Evolutionary conservation across 2,113 vertebrate genomes (phyloP), one percentile per base, ranked within the genome.

Genomic region (Atherinomorus stipes): DNA sequence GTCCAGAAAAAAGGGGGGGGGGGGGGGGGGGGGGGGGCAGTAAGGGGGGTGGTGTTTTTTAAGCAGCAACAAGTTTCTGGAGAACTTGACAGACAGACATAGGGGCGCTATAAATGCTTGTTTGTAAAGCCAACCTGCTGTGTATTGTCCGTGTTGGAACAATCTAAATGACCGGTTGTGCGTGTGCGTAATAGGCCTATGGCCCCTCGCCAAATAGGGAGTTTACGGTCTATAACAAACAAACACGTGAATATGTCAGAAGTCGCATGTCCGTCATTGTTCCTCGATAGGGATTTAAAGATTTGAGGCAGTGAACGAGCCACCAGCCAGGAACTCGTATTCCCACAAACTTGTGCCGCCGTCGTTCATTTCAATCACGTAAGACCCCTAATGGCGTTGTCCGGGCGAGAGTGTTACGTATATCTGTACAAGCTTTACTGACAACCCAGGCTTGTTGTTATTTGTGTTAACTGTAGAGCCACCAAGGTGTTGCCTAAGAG

Each of bases 401-500:
- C 93, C 93, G 92, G 94, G 94, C 92, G 92, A 94, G 94, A 93
- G 93, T 94, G 93, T 94, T 96, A 95, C 95, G 93, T 95, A 95
- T 94, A 95, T 95, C 93, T 95, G 93, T 93, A 94, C 81, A 83
- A 86, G 94, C 94, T 96, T 94, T 93, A 87, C 90, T 89, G 92
- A 89, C 89, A 94, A 93, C 90, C 92, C 91, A 78, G 93, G 89
- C 87, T 94, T 94, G 92, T 95, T 91, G 94, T 95, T 95, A 94
- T 95, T 93, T 95, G 94, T 95, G 81, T 86, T 91, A 91, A 91
- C 80, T 78, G 88, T 90, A 75, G 93, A 97, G 94, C 94, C 95
- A 95, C 94, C 95, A 95, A 98, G 96, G 96, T 98, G 96, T 95
- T 85, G 88, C 88, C 85, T 84, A 91, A 95, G 95, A 96, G 96